These are phyloP conservation scores for Maniola jurtina DNA, from an alignment of 1,140 invertebrate species.

Conservation along the genomic window DNA sequence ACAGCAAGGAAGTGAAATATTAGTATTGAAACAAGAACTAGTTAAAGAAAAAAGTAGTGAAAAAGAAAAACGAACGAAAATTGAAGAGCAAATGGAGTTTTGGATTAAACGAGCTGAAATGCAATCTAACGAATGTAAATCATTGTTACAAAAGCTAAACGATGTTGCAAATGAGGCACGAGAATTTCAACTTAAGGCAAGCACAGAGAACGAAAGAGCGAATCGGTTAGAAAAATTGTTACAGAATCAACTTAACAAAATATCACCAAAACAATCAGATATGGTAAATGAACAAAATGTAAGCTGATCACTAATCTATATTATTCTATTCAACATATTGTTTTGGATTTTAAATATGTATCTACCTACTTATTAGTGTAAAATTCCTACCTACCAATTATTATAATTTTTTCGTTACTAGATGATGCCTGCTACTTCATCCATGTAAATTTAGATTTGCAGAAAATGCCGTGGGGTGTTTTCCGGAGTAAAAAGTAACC, in stretches of 20 bases:
- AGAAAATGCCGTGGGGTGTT: no score
- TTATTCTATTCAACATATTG: background rate
- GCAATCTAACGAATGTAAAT: slow-evolving; percentile 61
- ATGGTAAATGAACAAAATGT: background rate
- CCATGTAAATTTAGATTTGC: no score
- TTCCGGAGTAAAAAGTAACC: no score
- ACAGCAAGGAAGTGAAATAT: slow-evolving; percentile 61
- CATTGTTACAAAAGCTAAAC: slow-evolving; percentile 60
- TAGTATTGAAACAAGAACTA: slow-evolving; percentile 56
- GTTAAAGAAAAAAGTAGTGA: slow-evolving; percentile 40
- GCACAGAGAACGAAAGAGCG: slow-evolving; percentile 52
- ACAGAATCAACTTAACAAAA: slow-evolving; percentile 38
- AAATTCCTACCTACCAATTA: no score
- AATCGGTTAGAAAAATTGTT: slow-evolving; percentile 49
- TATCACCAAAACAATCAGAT: slow-evolving; percentile 9
- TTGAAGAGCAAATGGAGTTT: slow-evolving; percentile 52
- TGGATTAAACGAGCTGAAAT: slow-evolving; percentile 57
- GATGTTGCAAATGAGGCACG: slow-evolving; percentile 55
- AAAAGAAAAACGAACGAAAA: slow-evolving; percentile 48
- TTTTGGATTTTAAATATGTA: no score
- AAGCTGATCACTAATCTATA: background rate
- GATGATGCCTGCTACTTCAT: no score
- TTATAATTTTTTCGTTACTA: no score
- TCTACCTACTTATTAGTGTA: no score
- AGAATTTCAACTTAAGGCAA: slow-evolving; percentile 52